Percentiles rank a stretch among this genome's conserved stretches.
Evolutionary conservation across 2,888 invertebrate species (phyloP).

Genomic region (Ichneumoninae sp.): DNA sequence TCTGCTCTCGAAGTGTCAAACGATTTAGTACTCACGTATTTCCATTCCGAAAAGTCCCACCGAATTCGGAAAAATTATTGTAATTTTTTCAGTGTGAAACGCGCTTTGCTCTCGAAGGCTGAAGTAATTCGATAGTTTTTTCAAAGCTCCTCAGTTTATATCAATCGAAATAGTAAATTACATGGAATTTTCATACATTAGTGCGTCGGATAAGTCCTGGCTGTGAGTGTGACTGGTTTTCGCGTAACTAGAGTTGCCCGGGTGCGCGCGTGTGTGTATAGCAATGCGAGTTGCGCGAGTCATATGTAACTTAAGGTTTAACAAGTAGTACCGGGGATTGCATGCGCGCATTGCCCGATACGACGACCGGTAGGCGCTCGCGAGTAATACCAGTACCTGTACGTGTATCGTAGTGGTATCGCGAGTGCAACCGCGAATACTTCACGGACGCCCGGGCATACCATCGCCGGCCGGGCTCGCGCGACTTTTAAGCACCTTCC

Average conservation of each 20-base stretch:
- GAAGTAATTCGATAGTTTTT: too few relatives aligned
- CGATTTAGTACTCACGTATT: too few relatives aligned
- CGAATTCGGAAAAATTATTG: too few relatives aligned
- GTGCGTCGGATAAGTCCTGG: neutral
- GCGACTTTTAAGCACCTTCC: conserved; percentile 34
- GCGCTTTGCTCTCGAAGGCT: too few relatives aligned
- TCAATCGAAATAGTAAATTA: neutral
- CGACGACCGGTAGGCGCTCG: conserved; percentile 49
- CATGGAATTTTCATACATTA: conserved; percentile 16
- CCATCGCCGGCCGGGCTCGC: conserved; percentile 56
- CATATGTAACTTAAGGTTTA: conserved; percentile 59
- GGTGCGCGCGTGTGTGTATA: conserved; percentile 6
- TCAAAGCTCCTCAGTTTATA: too few relatives aligned
- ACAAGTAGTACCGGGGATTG: conserved; percentile 47
- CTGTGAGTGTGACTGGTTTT: conserved; percentile 50
- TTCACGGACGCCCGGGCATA: conserved; percentile 52
- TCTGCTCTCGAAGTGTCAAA: too few relatives aligned
- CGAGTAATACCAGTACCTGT: conserved; percentile 51
- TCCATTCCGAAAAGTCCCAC: too few relatives aligned
- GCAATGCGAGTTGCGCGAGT: conserved; percentile 50
- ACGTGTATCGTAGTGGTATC: conserved; percentile 38
- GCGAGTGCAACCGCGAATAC: conserved; percentile 62
- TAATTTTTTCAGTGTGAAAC: too few relatives aligned
- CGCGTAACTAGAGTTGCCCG: conserved; percentile 45
- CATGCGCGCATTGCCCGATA: conserved; percentile 53